phyloP scores from a whole-genome alignment of 2,797 vertebrate species.

The Onychomys arenicola region DNA sequence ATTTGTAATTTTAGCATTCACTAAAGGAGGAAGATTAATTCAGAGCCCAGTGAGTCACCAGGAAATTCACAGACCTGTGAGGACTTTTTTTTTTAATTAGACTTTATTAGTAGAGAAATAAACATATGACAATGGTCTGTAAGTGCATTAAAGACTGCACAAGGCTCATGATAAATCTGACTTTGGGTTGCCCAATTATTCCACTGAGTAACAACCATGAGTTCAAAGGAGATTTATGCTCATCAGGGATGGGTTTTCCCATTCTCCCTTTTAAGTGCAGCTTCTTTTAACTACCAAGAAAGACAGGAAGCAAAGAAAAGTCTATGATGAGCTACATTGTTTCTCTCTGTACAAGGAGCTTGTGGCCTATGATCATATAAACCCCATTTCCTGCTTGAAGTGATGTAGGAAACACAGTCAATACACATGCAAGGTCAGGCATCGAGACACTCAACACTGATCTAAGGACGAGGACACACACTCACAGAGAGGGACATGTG shows the following conservation, averaged over 20 bases:
- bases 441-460: not conserved
- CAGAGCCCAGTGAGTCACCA: too few species aligned
- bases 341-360: not conserved
- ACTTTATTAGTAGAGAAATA: not conserved
- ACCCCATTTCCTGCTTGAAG: constrained; percentile 29
- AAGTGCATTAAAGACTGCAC: not conserved
- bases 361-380: not conserved
- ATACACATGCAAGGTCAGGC: fast-evolving
- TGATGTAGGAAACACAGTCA: not conserved
- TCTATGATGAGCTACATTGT: not conserved
- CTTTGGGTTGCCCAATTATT: not conserved
- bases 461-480: not conserved
- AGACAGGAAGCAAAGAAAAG: not conserved
- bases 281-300: not conserved
- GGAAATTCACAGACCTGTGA: not conserved
- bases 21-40: not conserved
- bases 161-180: not conserved
- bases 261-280: not conserved
- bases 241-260: not conserved
- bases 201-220: not conserved
- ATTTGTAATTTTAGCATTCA: not conserved
- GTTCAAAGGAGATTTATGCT: not conserved
- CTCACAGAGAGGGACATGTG: not conserved
- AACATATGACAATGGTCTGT: too few species aligned
- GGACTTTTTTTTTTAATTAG: too few species aligned